Evolutionary conservation across 2,888 invertebrate genomes (phyloP), one percentile per base, ranked within the genome.

Genomic region (Ferrisia virgata): DNA sequence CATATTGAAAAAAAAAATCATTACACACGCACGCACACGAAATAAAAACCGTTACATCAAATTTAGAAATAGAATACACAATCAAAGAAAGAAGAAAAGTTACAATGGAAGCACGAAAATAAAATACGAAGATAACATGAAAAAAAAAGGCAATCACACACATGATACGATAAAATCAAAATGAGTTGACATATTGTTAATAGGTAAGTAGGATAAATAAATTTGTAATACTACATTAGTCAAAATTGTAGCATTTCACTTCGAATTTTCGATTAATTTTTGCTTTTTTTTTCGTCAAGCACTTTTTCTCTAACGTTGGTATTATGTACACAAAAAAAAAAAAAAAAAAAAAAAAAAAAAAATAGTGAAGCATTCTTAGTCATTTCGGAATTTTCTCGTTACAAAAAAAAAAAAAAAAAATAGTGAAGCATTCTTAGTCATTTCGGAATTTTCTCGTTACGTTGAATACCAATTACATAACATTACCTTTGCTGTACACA

Each of bases 291-390:
- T 78, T 39, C 36, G 78, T 11, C 11, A 53, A 64, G 64, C 28
- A 64, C 28, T 28, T 64, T 64, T 64, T 28, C 15, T 28, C 9
- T 13, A n/a, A n/a, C 47, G 43, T 58, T 25, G 25, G 13, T 25
- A 25, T 72, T 72, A 72, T 72, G 13, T 72, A 72, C 72, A 72
- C 72, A 33, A 72, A n/a, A 72, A 8, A n/a, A n/a, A n/a, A n/a
- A n/a, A n/a, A n/a, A n/a, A n/a, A n/a, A n/a, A n/a, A n/a, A n/a
- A n/a, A n/a, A n/a, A n/a, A n/a, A n/a, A n/a, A n/a, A n/a, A n/a
- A n/a, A n/a, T n/a, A n/a, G n/a, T n/a, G n/a, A 72, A 72, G 72
- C 72, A 72, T 72, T 72, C 33, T 11, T 33, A 9, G n/a, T 28
- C n/a, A n/a, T n/a, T 11, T n/a, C n/a, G 72, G 33, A 72, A 33